Evolutionary conservation across 2,797 vertebrate species (phyloP).

Genomic region (Tokudaia tokunoshimensis): DNA sequence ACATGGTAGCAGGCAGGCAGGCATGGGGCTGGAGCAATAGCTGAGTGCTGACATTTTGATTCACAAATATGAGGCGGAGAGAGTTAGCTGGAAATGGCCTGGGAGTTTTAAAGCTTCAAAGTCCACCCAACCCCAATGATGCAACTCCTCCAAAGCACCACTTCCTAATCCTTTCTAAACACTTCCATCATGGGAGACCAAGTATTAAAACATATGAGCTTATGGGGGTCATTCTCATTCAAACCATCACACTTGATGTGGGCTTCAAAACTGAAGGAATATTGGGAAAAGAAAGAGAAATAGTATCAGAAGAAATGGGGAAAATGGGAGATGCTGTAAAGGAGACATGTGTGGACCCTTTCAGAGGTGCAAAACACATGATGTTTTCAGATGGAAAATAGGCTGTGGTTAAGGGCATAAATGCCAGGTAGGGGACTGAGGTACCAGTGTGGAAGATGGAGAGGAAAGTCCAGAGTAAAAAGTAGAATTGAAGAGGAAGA

Average conservation of each 20-base stretch:
- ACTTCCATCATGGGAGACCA: background rate
- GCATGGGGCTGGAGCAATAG: background rate
- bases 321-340: background rate
- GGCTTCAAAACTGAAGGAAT: background rate
- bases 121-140: no score
- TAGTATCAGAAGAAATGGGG: background rate
- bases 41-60: background rate
- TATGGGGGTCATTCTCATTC: background rate
- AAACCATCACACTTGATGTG: background rate
- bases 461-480: background rate
- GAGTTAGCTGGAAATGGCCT: background rate
- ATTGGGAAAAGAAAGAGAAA: slow-evolving; percentile 10
- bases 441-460: background rate
- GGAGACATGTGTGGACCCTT: background rate
- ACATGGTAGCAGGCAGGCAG: background rate
- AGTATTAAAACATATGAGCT: background rate
- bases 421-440: background rate
- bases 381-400: background rate
- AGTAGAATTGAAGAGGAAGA: background rate
- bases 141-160: background rate
- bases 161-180: background rate
- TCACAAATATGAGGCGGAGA: background rate
- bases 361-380: background rate
- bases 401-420: background rate
- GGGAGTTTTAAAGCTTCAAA: background rate